Percentiles rank a stretch among this genome's conserved stretches.
Conservation (phyloP, 2,797 vertebrate genomes). For the Coregonus sp. region DNA sequence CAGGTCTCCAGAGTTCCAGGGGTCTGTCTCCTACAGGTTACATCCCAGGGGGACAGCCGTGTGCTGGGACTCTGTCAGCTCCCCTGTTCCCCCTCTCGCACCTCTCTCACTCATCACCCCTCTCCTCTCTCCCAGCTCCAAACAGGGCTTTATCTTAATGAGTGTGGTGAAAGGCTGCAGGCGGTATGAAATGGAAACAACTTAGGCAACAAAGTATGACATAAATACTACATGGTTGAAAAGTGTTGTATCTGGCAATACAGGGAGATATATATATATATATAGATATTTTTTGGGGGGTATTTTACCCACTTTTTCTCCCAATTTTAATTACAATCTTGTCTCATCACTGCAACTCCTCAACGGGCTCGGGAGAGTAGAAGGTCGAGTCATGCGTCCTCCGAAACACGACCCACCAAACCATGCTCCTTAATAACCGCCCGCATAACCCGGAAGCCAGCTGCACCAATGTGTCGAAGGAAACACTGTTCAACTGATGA, state of each 20-base stretch:
- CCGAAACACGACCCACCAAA: too few species aligned
- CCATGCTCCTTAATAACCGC: too few species aligned
- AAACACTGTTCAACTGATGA: background rate
- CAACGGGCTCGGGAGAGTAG: too few species aligned
- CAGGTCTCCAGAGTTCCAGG: slow-evolving; percentile 22
- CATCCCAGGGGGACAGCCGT: slow-evolving; percentile 22
- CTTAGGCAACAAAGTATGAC: slow-evolving; percentile 24
- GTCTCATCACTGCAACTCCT: too few species aligned
- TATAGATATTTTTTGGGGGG: too few species aligned
- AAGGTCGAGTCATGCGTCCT: too few species aligned
- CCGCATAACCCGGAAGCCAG: too few species aligned
- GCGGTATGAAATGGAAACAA: slow-evolving; percentile 26
- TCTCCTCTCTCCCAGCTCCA: slow-evolving; percentile 20
- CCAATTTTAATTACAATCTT: too few species aligned
- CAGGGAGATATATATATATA: too few species aligned
- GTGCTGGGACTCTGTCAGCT: background rate
- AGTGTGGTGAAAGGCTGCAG: slow-evolving; percentile 39
- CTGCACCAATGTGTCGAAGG: too few species aligned
- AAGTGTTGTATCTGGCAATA: background rate
- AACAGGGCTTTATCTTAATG: slow-evolving; percentile 2
- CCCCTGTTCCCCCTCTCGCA: background rate
- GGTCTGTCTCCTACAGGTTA: slow-evolving; percentile 14
- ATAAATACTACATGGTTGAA: slow-evolving; percentile 5
- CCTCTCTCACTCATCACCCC: slow-evolving; percentile 46
- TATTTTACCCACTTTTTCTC: too few species aligned